Evolutionary conservation across 2,797 vertebrate genomes (phyloP).

Genomic region (Petrocephalus schoutedeni): DNA sequence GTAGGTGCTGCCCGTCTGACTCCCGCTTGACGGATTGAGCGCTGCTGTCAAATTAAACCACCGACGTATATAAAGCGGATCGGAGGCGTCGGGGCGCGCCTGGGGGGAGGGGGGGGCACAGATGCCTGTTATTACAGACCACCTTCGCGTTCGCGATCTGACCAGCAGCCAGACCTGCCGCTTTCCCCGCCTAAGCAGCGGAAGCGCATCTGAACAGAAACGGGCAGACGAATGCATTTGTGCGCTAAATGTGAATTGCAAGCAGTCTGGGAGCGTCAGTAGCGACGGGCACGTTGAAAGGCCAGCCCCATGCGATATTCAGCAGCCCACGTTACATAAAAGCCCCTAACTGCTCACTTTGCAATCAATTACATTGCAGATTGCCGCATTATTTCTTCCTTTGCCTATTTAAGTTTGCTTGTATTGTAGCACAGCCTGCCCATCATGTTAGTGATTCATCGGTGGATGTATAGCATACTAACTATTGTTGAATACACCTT

Average conservation of each 20-base stretch:
- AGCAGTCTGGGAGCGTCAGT: not conserved
- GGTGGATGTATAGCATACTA: not conserved
- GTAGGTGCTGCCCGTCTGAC: conserved; percentile 20
- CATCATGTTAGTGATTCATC: not conserved
- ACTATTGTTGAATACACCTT: not conserved
- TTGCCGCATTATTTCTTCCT: conserved; percentile 23
- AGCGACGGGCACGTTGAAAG: not conserved
- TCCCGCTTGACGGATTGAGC: conserved; percentile 21
- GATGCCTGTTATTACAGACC: not conserved
- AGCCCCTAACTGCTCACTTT: not conserved
- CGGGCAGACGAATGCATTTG: not conserved
- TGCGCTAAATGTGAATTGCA: not conserved
- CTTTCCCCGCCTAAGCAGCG: not conserved
- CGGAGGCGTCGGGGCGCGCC: not conserved
- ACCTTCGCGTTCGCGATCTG: not conserved
- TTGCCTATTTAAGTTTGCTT: not conserved
- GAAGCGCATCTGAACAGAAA: not conserved
- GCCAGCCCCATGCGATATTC: not conserved
- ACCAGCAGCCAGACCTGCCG: not conserved
- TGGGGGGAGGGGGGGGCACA: too few species aligned
- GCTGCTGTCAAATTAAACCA: conserved; percentile 15
- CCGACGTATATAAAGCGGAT: not conserved
- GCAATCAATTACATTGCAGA: conserved; percentile 26
- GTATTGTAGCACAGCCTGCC: not conserved
- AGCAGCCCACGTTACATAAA: conserved; percentile 6